phyloP scores from a whole-genome alignment of 1,140 invertebrate genomes.

The Eriosoma lanigerum region DNA sequence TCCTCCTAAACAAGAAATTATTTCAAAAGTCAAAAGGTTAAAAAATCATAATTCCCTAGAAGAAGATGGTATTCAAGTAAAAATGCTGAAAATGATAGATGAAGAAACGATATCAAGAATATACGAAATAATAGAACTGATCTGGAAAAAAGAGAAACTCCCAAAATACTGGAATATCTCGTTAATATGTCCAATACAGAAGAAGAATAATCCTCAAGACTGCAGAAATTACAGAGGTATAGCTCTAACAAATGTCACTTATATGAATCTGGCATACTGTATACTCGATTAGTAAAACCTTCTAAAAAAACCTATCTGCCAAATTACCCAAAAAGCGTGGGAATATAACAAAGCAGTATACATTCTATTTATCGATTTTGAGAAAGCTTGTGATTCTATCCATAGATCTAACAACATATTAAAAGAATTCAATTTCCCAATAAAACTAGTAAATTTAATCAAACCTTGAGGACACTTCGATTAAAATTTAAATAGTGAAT shows the following conservation, averaged over 20 bases:
- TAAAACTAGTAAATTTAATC: slow-evolving; percentile 12
- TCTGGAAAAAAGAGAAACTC: not conserved
- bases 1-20: slow-evolving; percentile 27
- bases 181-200: slow-evolving; percentile 54
- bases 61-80: slow-evolving; percentile 43
- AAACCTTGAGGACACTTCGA: not conserved
- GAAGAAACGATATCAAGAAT: not conserved
- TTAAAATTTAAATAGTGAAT: not conserved
- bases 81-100: slow-evolving; percentile 15
- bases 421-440: slow-evolving; percentile 12
- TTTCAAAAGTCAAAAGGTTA: not conserved
- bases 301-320: slow-evolving; percentile 44
- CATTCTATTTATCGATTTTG: slow-evolving; percentile 54
- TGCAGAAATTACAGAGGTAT: slow-evolving; percentile 55
- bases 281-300: slow-evolving; percentile 43
- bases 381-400: slow-evolving; percentile 47
- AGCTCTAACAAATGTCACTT: slow-evolving; percentile 26
- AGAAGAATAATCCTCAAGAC: slow-evolving; percentile 55
- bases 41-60: slow-evolving; percentile 23
- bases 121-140: not conserved
- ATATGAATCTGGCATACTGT: slow-evolving; percentile 8
- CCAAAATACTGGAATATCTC: slow-evolving; percentile 54
- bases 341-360: slow-evolving; percentile 52
- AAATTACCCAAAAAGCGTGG: slow-evolving; percentile 46
- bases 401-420: not conserved